phyloP scores from a whole-genome alignment of 2,113 vertebrate species.

The Pristiophorus japonicus region DNA sequence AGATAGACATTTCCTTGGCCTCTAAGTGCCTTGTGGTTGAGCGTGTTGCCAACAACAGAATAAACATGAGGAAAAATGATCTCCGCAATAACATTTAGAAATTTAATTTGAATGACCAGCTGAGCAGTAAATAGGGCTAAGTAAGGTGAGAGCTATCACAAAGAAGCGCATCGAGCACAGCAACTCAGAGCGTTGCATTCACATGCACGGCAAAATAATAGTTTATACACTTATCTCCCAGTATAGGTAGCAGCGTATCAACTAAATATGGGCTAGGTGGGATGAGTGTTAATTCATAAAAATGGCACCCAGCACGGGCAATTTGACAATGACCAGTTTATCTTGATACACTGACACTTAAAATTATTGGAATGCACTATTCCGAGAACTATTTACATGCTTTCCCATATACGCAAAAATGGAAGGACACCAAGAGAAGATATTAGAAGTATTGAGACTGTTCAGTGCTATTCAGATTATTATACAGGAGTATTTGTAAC shows the following conservation, averaged over 20 bases:
- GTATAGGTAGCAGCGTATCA: not conserved
- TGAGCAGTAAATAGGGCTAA: not conserved
- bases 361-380: not conserved
- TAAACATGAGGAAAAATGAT: conserved; percentile 20
- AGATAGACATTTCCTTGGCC: not conserved
- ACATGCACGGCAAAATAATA: not conserved
- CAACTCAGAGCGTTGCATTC: not conserved
- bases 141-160: not conserved
- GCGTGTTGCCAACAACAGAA: not conserved
- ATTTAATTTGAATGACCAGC: not conserved
- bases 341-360: not conserved
- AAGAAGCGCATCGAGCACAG: not conserved
- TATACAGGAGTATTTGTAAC: not conserved
- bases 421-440: not conserved
- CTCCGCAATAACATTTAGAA: conserved; percentile 11
- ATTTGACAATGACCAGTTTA: not conserved
- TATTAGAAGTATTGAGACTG: not conserved
- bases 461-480: not conserved
- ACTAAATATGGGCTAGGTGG: not conserved
- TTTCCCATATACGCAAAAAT: not conserved
- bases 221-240: not conserved
- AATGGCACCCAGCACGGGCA: not conserved
- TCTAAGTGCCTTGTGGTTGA: not conserved
- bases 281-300: not conserved
- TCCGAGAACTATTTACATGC: not conserved